Evolutionary conservation across 2,888 invertebrate genomes (phyloP).

Genomic region (Acleris emargana): DNA sequence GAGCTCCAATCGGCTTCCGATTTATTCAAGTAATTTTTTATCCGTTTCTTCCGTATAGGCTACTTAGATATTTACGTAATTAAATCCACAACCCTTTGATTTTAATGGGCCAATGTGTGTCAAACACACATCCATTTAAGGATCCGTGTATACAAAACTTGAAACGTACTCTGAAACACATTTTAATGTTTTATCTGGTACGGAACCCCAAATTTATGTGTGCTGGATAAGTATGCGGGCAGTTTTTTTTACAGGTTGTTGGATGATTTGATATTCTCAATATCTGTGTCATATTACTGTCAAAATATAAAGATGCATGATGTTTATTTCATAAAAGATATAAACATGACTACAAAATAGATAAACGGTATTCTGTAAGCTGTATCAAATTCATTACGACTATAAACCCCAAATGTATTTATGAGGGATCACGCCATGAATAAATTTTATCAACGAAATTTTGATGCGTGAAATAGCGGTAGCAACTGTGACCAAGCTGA

Average conservation of each 20-base stretch:
- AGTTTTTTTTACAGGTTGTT: no score
- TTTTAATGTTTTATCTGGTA: no score
- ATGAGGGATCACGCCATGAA: conserved; percentile 82
- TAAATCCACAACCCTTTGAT: no score
- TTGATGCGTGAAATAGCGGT: conserved; percentile 77
- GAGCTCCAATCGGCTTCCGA: conserved; percentile 40
- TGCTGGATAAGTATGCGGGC: no score
- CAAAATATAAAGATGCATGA: no score
- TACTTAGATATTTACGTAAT: background rate
- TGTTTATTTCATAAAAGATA: conserved; percentile 38
- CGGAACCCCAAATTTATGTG: no score
- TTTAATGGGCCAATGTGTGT: no score
- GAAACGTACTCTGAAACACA: no score
- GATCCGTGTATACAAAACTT: no score
- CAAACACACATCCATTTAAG: no score
- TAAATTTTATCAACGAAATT: conserved; percentile 79
- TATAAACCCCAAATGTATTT: conserved; percentile 82
- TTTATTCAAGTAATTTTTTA: conserved; percentile 20
- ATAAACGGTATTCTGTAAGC: conserved; percentile 73
- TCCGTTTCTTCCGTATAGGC: background rate
- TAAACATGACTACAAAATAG: conserved; percentile 43
- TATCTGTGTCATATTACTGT: no score
- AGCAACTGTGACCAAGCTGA: conserved; percentile 68
- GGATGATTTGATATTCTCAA: no score
- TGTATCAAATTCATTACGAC: conserved; percentile 82